These are phyloP conservation scores for Danionella cerebrum DNA, from an alignment of 2,113 vertebrate species.

Conservation along the genomic window DNA sequence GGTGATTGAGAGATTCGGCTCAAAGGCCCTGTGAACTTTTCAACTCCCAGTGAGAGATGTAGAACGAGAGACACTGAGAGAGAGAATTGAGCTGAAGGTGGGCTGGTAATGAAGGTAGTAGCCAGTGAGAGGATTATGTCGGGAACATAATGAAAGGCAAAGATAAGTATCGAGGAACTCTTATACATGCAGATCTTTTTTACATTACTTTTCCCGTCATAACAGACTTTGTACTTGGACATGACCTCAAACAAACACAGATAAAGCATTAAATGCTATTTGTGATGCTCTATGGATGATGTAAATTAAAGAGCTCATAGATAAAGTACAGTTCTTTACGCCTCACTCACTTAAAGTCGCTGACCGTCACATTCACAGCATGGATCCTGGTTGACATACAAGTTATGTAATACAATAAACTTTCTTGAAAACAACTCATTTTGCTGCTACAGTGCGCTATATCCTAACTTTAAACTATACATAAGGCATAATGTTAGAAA, in stretches of 20 bases:
- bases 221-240: not conserved
- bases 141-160: not conserved
- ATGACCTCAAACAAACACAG: not conserved
- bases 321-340: too few relatives aligned
- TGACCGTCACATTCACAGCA: too few relatives aligned
- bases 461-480: too few relatives aligned
- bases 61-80: conserved; percentile 26
- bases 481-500: too few relatives aligned
- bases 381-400: too few relatives aligned
- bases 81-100: conserved; percentile 37
- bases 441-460: too few relatives aligned
- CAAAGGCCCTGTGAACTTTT: conserved; percentile 49
- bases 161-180: not conserved
- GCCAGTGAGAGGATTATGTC: conserved; percentile 47
- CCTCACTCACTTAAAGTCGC: too few relatives aligned
- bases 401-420: too few relatives aligned
- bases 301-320: too few relatives aligned
- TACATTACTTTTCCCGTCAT: not conserved
- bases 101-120: conserved; percentile 11
- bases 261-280: too few relatives aligned
- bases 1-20: conserved; percentile 18
- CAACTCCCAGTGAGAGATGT: conserved; percentile 47
- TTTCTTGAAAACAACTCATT: too few relatives aligned
- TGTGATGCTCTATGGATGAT: too few relatives aligned
- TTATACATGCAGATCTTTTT: not conserved